Percentiles rank a stretch among this genome's conserved stretches.
Evolutionary conservation across 2,888 invertebrate species (phyloP).

Genomic region (Drosophila limbata): DNA sequence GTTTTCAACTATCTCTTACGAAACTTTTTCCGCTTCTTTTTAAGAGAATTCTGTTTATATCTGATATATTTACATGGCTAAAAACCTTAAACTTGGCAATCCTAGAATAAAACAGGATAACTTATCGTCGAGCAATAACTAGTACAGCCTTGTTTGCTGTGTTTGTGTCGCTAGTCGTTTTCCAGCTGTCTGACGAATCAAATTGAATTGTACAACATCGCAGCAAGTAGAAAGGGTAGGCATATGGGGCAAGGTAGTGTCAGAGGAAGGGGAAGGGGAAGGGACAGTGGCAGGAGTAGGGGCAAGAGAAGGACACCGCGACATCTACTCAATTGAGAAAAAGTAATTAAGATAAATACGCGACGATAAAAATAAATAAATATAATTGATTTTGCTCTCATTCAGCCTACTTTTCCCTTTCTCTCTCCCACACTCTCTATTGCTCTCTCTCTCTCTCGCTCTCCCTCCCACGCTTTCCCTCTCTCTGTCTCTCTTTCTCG

Average conservation of each 20-base stretch:
- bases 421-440: background rate
- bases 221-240: slow-evolving; percentile 3
- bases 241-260: background rate
- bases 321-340: slow-evolving; percentile 70
- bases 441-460: background rate
- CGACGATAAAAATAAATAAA: slow-evolving; percentile 77
- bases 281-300: slow-evolving; percentile 1
- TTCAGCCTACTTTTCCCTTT: background rate
- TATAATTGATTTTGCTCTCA: slow-evolving; percentile 68
- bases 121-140: slow-evolving; percentile 3
- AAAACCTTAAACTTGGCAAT: background rate
- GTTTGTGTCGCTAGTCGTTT: slow-evolving; percentile 44
- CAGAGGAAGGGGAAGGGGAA: background rate
- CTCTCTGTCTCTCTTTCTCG: background rate
- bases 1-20: too few relatives aligned
- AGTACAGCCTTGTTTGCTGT: slow-evolving; percentile 8
- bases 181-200: slow-evolving; percentile 65
- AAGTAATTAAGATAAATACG: slow-evolving; percentile 81
- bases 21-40: background rate
- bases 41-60: background rate
- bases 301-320: slow-evolving; percentile 37
- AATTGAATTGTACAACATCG: slow-evolving; percentile 71
- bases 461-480: slow-evolving; percentile 1
- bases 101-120: slow-evolving; percentile 6
- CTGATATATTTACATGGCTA: background rate